Conservation (phyloP, 2,113 vertebrate genomes). For the Melanotaenia duboulayi region DNA sequence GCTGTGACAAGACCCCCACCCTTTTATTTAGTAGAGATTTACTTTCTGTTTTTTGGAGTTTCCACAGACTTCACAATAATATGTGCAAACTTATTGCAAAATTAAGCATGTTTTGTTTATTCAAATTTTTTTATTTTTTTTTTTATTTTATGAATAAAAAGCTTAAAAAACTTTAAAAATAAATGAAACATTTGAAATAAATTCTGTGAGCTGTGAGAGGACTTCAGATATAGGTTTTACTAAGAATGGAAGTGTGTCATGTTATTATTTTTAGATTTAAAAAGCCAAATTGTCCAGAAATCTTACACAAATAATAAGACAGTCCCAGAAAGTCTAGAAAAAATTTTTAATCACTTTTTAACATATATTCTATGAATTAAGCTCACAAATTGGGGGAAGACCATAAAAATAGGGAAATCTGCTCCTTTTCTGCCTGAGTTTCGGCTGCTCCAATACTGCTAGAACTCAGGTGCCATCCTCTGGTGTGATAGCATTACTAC, state of each 20-base stretch:
- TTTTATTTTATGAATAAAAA: not conserved
- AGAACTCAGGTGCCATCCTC: conserved; percentile 73
- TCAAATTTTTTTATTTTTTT: not conserved
- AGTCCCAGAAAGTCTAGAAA: not conserved
- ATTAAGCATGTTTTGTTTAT: not conserved
- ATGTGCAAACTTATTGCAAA: not conserved
- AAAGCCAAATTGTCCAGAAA: not conserved
- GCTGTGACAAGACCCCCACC: not conserved
- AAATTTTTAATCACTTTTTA: not conserved
- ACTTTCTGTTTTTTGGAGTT: not conserved
- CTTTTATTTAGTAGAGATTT: not conserved
- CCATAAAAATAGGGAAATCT: not conserved
- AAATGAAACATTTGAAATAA: not conserved
- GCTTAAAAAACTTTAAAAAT: not conserved
- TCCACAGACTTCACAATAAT: not conserved
- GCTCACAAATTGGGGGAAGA: not conserved
- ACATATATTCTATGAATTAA: not conserved
- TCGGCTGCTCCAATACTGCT: conserved; percentile 27
- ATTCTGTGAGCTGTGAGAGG: not conserved
- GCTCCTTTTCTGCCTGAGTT: not conserved
- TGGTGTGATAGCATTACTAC: conserved; percentile 50
- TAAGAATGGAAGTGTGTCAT: not conserved
- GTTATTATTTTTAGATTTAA: not conserved
- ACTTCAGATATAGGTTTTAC: not conserved
- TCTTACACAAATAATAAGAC: not conserved